phyloP scores from a whole-genome alignment of 2,797 vertebrate species.

The Echeneis naucrates region DNA sequence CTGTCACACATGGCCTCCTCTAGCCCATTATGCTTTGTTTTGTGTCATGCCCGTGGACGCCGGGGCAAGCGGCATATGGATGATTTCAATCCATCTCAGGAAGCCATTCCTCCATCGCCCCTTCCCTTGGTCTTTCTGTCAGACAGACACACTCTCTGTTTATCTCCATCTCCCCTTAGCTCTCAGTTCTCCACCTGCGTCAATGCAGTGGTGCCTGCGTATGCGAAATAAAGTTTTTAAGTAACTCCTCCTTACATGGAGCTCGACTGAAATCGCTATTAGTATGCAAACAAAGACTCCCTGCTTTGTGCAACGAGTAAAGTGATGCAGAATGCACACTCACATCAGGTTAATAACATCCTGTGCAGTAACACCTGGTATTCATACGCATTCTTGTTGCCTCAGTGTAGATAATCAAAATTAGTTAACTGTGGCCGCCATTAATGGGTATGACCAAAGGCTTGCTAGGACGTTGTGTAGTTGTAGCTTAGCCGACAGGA shows the following conservation, averaged over 20 bases:
- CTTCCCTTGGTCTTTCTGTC: slow-evolving; percentile 27
- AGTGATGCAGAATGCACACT: background rate
- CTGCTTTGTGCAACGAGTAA: background rate
- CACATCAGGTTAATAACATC: too few relatives aligned
- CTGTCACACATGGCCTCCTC: slow-evolving; percentile 81
- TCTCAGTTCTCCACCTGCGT: slow-evolving; percentile 36
- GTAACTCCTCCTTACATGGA: background rate
- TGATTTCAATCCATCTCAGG: slow-evolving; percentile 72
- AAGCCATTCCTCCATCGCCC: slow-evolving; percentile 27
- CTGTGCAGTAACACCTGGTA: too few relatives aligned
- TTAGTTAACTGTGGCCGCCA: too few relatives aligned
- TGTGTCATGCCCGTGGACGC: slow-evolving; percentile 72
- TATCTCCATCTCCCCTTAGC: slow-evolving; percentile 42
- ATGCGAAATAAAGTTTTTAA: slow-evolving; percentile 26
- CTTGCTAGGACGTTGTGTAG: background rate
- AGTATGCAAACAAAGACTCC: background rate
- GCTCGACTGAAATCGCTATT: slow-evolving; percentile 2
- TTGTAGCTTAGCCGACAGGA: background rate
- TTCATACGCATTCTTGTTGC: too few relatives aligned
- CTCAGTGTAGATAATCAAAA: too few relatives aligned
- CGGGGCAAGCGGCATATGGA: slow-evolving; percentile 52
- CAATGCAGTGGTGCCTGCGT: slow-evolving; percentile 13
- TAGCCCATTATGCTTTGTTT: slow-evolving; percentile 80
- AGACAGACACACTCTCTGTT: slow-evolving; percentile 43
- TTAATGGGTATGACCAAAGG: background rate